phyloP scores from a whole-genome alignment of 2,113 vertebrate genomes.

The Probosciger aterrimus region DNA sequence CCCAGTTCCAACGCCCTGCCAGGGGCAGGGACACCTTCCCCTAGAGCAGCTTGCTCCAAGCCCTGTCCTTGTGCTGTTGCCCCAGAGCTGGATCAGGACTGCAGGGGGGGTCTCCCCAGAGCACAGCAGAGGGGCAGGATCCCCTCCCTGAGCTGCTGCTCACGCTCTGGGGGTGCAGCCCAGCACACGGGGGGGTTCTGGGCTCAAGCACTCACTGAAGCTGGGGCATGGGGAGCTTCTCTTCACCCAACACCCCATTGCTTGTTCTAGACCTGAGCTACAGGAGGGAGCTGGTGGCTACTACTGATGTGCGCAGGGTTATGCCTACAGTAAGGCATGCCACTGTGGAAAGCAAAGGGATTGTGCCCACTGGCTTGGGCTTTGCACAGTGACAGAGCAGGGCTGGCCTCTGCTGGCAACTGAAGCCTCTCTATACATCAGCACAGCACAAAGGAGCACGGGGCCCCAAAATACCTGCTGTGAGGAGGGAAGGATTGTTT shows the following conservation, averaged over 20 bases:
- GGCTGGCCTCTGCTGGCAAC: constrained; percentile 63
- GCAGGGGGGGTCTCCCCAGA: not conserved
- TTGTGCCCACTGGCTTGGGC: not conserved
- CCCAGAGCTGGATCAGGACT: not conserved
- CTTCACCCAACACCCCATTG: not conserved
- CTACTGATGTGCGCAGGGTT: not conserved
- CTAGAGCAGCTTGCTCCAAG: not conserved
- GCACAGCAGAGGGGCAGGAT: not conserved
- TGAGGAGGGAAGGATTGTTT: not conserved
- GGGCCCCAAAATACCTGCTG: not conserved
- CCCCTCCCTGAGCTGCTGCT: not conserved
- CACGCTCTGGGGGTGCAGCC: not conserved
- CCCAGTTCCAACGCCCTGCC: not conserved
- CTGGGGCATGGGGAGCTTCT: not conserved
- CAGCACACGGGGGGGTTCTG: not conserved
- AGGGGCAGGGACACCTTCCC: not conserved
- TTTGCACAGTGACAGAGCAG: not conserved
- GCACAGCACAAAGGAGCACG: not conserved
- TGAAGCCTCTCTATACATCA: not conserved
- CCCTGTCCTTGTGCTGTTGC: not conserved
- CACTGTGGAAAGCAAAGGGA: not conserved
- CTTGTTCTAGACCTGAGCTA: not conserved
- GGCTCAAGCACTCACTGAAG: not conserved
- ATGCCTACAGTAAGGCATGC: not conserved
- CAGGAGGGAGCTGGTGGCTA: not conserved